Evolutionary conservation across 1,140 invertebrate species (phyloP).

Genomic region (Drosophila ficusphila): DNA sequence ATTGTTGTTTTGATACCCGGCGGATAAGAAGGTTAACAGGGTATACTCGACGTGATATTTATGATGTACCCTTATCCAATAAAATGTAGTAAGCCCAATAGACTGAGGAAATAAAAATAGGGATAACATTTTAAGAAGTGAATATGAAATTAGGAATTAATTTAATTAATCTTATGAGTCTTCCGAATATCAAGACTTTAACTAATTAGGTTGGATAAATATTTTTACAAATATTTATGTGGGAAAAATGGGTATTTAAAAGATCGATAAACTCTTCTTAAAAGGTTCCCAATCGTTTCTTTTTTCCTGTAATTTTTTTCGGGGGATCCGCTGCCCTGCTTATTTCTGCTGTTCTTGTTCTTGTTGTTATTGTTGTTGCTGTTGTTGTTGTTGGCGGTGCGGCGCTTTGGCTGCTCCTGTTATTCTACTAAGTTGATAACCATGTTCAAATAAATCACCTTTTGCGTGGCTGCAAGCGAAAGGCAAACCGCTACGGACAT

Average conservation of each 20-base stretch:
- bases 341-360: too few species aligned
- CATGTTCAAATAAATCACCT: conserved; percentile 84
- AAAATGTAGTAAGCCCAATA: too few species aligned
- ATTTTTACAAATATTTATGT: too few species aligned
- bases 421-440: conserved; percentile 84
- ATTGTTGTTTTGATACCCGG: conserved; percentile 47
- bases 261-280: neutral
- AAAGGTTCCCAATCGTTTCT: conserved; percentile 42
- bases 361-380: conserved; percentile 24
- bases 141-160: too few species aligned
- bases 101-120: too few species aligned
- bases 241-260: neutral
- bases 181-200: too few species aligned
- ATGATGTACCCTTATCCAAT: too few species aligned
- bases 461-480: conserved; percentile 83
- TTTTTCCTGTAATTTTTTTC: conserved; percentile 50
- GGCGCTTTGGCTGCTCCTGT: conserved; percentile 78
- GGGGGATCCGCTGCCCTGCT: conserved; percentile 34
- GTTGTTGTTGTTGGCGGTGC: conserved; percentile 53
- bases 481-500: conserved; percentile 58
- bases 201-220: too few species aligned
- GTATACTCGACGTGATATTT: too few species aligned
- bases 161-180: too few species aligned
- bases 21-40: neutral
- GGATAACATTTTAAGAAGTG: too few species aligned